Evolutionary conservation across 2,888 invertebrate genomes (phyloP).

Genomic region (Drosophila lutescens): DNA sequence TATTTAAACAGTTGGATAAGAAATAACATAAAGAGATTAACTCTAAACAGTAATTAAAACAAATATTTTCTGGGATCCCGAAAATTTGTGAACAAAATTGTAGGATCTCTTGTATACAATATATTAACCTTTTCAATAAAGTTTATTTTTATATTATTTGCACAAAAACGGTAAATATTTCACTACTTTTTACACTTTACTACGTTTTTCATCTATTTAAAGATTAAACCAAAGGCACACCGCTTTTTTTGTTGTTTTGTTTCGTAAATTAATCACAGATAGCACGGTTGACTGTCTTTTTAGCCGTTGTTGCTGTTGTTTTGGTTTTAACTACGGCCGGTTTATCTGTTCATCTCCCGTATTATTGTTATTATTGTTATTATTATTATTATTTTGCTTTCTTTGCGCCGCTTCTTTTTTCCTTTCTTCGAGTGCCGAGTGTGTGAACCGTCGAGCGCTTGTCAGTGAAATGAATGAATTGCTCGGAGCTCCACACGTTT

Average conservation of each 20-base stretch:
- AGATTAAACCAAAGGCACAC: constrained; percentile 32
- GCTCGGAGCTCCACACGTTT: constrained; percentile 63
- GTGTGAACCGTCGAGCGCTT: constrained; percentile 65
- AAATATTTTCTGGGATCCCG: no score
- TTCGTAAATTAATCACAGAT: constrained; percentile 42
- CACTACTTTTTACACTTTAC: constrained; percentile 16
- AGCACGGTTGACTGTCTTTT: constrained; percentile 25
- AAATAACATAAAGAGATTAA: constrained; percentile 1
- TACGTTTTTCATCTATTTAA: constrained; percentile 47
- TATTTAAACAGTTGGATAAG: constrained; percentile 3
- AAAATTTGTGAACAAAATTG: no score
- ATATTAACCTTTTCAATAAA: no score
- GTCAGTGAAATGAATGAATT: constrained; percentile 64
- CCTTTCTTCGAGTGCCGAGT: constrained; percentile 10
- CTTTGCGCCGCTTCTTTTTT: constrained; percentile 19
- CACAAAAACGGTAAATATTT: background rate
- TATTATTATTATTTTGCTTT: constrained; percentile 36
- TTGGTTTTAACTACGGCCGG: constrained; percentile 52
- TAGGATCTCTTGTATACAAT: no score
- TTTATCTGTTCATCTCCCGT: constrained; percentile 68
- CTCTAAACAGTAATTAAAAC: no score
- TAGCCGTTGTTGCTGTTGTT: constrained; percentile 34
- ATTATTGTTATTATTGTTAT: constrained; percentile 18
- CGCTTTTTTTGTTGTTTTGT: constrained; percentile 28
- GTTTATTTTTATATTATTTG: no score